Conservation (phyloP, 2,888 invertebrate species). For the Caenorhabditis wallacei region DNA sequence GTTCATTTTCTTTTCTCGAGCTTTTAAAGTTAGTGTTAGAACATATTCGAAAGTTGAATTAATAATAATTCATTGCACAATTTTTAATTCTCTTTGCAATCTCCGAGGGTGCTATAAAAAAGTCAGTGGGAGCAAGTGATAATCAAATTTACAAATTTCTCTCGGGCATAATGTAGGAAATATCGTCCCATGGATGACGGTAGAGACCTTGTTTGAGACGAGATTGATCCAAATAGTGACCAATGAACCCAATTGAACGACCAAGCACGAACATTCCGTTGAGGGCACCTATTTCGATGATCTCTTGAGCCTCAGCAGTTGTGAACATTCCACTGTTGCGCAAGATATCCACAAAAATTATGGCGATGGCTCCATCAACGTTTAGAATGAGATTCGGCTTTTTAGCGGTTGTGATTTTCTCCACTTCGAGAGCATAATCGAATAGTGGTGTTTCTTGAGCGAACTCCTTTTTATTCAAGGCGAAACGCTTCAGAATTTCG, state of each 20-base stretch:
- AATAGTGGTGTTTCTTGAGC: conserved; percentile 93
- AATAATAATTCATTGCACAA: conserved; percentile 31
- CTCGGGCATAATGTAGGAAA: conserved; percentile 91
- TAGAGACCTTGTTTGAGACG: conserved; percentile 98
- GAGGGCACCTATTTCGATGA: conserved; percentile 96
- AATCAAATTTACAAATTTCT: conserved; percentile 56
- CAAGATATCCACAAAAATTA: conserved; percentile 96
- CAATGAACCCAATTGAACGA: conserved; percentile 97
- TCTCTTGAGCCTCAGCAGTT: conserved; percentile 96
- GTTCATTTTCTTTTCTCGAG: background rate
- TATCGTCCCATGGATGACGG: conserved; percentile 99
- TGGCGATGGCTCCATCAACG: conserved; percentile 98
- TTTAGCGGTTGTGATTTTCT: conserved; percentile 98
- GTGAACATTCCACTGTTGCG: conserved; percentile 87
- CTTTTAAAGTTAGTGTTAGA: too few species aligned
- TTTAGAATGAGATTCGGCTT: conserved; percentile 99
- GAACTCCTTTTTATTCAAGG: conserved; percentile 90
- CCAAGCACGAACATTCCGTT: conserved; percentile 99
- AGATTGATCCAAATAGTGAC: conserved; percentile 98
- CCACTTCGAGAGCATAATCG: conserved; percentile 97
- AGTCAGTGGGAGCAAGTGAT: background rate
- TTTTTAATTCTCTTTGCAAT: conserved; percentile 17
- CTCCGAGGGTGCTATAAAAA: conserved; percentile 27
- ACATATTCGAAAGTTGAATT: conserved; percentile 13
- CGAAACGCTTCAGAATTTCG: conserved; percentile 94